Evolutionary conservation across 1,140 invertebrate species (phyloP), one percentile per base, ranked within the genome.

Genomic region (Neodiprion lecontei): DNA sequence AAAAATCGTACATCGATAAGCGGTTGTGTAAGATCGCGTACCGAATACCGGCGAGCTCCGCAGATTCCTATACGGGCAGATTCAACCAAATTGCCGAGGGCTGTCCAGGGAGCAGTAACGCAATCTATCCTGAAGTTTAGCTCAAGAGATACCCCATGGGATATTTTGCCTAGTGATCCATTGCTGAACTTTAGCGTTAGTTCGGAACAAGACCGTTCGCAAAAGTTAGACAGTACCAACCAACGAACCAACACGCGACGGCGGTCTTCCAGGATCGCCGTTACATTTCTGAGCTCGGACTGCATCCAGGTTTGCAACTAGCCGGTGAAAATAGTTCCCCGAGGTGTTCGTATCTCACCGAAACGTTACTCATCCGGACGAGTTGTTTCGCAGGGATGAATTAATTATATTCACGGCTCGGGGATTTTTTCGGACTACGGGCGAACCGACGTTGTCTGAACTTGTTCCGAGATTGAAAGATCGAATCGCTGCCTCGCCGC

Each of bases 41-140:
- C 28, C 28, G 28, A 40, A 40, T 40, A 40, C 28, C 28, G 28
- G 2, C 28, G 28, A 40, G 28, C 5, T 40, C 28, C 5, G 2
- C n/a, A n/a, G 53, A 61, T 61, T 61, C 53, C 53, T 61, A 61
- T 79, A 50, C 21, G 77, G 77, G 73, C 78, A 81, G 80, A 81
- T 82, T 80, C 77, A 53, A 81, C 78, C 81, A 82, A 84, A 84
- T 84, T 79, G 81, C 80, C 79, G 78, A 81, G 78, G 80, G 78
- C 75, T 77, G 76, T 75, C 80, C 77, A 72, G 81, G 83, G 83
- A 83, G 79, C 79, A 82, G 76, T 83, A 82, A 81, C 78, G 80
- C 80, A 82, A 84, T 84, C 77, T 82, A 84, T 83, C 79, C 79
- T 74, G 76, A 82, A 84, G 79, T 81, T 77, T 75, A 80, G 79